phyloP scores from a whole-genome alignment of 53 echinoderm and acorn worm species.

The Crossaster papposus region DNA sequence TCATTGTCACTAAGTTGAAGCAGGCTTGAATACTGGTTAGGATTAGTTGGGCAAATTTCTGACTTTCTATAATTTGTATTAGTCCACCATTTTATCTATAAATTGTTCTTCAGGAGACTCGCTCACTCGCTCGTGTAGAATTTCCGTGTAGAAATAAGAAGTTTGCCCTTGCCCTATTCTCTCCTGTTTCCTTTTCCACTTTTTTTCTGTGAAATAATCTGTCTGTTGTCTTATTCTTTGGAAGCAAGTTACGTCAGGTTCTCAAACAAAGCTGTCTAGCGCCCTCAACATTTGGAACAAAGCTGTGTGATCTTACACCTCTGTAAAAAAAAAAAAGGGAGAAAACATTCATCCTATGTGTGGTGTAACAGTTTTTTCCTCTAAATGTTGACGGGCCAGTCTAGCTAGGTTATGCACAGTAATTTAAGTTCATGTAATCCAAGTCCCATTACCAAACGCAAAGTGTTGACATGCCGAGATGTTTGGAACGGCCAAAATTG shows the following conservation, averaged over 20 bases:
- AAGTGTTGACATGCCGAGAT: slow-evolving; percentile 47
- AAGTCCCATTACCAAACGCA: slow-evolving; percentile 49
- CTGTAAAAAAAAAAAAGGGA: not conserved
- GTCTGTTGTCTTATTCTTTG: not conserved
- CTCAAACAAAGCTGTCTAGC: too few species aligned
- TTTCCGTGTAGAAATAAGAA: not conserved
- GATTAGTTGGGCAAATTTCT: not conserved
- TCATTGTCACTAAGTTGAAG: not conserved
- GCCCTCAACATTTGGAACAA: not conserved
- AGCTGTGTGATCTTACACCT: not conserved
- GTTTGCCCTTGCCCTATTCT: not conserved
- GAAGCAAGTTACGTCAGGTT: not conserved
- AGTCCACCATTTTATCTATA: not conserved
- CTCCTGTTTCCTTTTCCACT: not conserved
- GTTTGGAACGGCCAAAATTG: slow-evolving; percentile 23
- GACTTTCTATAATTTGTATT: not conserved
- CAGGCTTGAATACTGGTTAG: not conserved
- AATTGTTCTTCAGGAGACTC: not conserved
- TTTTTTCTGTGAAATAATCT: not conserved
- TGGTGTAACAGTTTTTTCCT: slow-evolving; percentile 10
- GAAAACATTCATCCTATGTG: not conserved
- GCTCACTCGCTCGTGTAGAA: not conserved
- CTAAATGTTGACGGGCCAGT: slow-evolving; percentile 28
- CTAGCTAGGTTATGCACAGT: slow-evolving; percentile 22
- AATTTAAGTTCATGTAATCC: slow-evolving; percentile 53